Conservation (phyloP, 2,888 invertebrate species). For the Oscheius myriophilus region DNA sequence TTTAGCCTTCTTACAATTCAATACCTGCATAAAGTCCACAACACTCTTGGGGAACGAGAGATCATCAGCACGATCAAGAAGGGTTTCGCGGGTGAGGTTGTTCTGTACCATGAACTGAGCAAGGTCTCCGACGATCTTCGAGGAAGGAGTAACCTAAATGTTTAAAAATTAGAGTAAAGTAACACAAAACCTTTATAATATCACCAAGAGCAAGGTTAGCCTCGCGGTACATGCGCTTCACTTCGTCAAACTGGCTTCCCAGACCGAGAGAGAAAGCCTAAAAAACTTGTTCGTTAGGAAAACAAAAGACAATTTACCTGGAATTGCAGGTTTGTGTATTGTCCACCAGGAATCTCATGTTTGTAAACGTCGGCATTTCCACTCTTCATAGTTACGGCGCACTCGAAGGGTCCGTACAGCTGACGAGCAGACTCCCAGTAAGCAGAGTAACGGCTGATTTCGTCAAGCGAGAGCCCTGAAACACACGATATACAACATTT, state of each 20-base stretch:
- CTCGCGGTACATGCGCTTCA: constrained; percentile 90
- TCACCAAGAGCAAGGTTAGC: constrained; percentile 94
- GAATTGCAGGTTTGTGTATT: constrained; percentile 99
- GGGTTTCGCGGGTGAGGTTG: constrained; percentile 83
- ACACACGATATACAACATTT: neutral
- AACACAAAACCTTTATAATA: constrained; percentile 83
- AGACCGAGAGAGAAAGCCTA: constrained; percentile 91
- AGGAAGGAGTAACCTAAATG: constrained; percentile 87
- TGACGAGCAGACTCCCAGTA: constrained; percentile 99
- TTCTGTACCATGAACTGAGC: constrained; percentile 99
- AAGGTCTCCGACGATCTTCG: constrained; percentile 97
- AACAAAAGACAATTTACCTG: constrained; percentile 74
- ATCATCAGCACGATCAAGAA: constrained; percentile 88
- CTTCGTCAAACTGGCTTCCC: constrained; percentile 94
- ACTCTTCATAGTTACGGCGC: constrained; percentile 96
- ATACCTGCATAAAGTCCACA: constrained; percentile 85
- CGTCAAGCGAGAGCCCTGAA: constrained; percentile 79
- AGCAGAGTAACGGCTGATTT: constrained; percentile 91
- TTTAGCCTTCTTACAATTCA: neutral
- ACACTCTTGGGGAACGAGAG: constrained; percentile 97
- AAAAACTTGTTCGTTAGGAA: constrained; percentile 1
- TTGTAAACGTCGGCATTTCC: constrained; percentile 98
- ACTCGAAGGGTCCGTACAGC: constrained; percentile 96
- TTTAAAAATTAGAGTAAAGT: neutral
- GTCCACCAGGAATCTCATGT: constrained; percentile 97